These are phyloP conservation scores for Anas bahamensis DNA, from an alignment of 2,797 vertebrate genomes.

Conservation along the genomic window DNA sequence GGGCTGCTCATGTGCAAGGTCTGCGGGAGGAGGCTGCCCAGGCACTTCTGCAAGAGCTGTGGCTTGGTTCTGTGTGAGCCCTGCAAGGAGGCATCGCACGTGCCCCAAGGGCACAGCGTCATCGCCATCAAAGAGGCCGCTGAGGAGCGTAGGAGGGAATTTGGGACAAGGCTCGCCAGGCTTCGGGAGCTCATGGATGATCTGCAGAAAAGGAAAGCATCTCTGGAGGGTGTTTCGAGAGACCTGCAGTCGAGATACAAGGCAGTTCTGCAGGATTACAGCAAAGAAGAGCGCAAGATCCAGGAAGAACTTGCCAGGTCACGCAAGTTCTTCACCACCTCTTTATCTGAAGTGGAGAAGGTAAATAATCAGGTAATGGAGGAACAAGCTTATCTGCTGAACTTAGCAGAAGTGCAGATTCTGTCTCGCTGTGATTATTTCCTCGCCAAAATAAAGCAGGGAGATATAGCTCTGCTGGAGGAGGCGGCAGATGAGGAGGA, in stretches of 20 bases:
- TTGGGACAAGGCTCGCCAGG: constrained; percentile 83
- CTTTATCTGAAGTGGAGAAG: constrained; percentile 93
- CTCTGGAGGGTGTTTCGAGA: constrained; percentile 88
- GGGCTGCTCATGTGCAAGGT: constrained; percentile 90
- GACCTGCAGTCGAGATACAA: constrained; percentile 88
- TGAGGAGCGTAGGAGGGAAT: constrained; percentile 88
- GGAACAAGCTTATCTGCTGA: constrained; percentile 93
- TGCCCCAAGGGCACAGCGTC: constrained; percentile 85
- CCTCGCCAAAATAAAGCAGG: constrained; percentile 92
- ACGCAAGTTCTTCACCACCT: constrained; percentile 87
- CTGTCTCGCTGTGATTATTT: constrained; percentile 96
- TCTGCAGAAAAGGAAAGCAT: constrained; percentile 90
- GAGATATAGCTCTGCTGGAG: constrained; percentile 90
- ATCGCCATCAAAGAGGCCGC: constrained; percentile 88
- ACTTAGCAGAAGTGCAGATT: constrained; percentile 94
- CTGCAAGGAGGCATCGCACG: constrained; percentile 85
- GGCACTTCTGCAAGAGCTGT: constrained; percentile 91
- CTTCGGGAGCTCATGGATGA: constrained; percentile 88
- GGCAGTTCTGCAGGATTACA: constrained; percentile 91
- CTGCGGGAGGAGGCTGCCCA: constrained; percentile 90
- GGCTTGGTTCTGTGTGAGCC: constrained; percentile 87
- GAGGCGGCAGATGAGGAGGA: constrained; percentile 89
- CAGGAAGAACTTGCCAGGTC: constrained; percentile 92
- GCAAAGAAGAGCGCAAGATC: constrained; percentile 87
- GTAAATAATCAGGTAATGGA: constrained; percentile 91